A percentile compares a stretch with the other conserved stretches of the same genome.
These are phyloP conservation scores for Allygus modestus DNA, from an alignment of 2,888 invertebrate genomes.

Conservation along the genomic window DNA sequence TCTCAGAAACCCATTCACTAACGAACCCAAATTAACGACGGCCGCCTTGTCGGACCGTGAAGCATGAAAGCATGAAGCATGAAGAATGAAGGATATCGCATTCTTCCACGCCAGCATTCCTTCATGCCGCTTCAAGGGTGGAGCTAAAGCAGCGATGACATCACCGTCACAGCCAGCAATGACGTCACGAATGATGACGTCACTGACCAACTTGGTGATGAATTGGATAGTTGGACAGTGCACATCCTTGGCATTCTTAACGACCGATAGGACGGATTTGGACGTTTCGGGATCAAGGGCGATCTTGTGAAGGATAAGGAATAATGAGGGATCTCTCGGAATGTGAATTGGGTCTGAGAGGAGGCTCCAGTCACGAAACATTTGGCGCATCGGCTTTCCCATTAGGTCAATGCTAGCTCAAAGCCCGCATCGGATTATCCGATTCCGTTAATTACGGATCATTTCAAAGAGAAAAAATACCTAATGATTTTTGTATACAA, in stretches of 20 bases:
- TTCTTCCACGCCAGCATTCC: not conserved
- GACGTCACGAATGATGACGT: slow-evolving; percentile 12
- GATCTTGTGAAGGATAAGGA: no score
- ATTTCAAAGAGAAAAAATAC: no score
- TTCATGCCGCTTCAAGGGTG: not conserved
- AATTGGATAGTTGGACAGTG: not conserved
- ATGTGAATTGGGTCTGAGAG: no score
- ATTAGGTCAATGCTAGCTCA: no score
- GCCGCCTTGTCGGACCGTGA: no score
- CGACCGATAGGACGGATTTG: not conserved
- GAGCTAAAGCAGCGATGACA: not conserved
- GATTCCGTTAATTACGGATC: no score
- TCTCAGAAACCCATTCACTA: not conserved
- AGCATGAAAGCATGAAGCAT: slow-evolving; percentile 1
- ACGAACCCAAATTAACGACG: no score
- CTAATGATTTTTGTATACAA: no score
- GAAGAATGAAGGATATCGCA: slow-evolving; percentile 15
- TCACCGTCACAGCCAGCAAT: not conserved
- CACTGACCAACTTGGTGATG: not conserved
- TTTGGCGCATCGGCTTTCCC: no score
- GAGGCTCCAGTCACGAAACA: no score
- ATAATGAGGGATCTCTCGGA: no score
- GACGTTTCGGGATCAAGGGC: slow-evolving; percentile 1
- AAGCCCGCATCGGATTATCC: no score
- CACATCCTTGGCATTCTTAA: slow-evolving; percentile 1